phyloP scores from a whole-genome alignment of 2,113 vertebrate species.

The Loxodonta africana region DNA sequence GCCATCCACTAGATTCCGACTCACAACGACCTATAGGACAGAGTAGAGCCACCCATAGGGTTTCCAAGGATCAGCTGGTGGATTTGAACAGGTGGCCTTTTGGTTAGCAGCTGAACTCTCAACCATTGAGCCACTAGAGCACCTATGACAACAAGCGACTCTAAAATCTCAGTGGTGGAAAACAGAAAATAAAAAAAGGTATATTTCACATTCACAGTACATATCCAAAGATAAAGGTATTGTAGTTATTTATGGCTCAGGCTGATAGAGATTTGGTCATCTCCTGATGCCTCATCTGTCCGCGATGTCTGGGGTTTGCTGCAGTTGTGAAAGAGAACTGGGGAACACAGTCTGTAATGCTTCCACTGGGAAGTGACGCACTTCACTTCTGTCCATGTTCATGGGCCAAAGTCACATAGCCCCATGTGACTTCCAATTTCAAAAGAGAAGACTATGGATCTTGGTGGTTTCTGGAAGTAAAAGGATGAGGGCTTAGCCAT shows the following conservation, averaged over 20 bases:
- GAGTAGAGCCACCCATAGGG: no score
- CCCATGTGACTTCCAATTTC: not conserved
- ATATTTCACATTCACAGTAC: not conserved
- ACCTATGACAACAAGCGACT: not conserved
- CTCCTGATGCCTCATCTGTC: not conserved
- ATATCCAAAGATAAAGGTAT: not conserved
- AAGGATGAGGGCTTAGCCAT: not conserved
- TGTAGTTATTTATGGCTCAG: not conserved
- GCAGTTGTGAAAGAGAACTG: not conserved
- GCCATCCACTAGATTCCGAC: no score
- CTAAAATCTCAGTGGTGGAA: not conserved
- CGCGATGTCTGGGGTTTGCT: not conserved
- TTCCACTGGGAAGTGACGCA: not conserved
- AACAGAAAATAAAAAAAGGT: not conserved
- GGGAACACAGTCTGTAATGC: not conserved
- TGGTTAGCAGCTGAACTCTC: no score
- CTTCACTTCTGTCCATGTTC: not conserved
- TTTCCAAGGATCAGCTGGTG: no score
- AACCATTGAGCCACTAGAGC: no score
- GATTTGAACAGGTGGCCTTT: no score
- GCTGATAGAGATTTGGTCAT: not conserved
- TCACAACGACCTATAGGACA: no score
- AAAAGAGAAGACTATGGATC: not conserved
- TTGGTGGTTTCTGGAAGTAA: constrained; percentile 11
- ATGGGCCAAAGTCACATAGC: not conserved